Evolutionary conservation across 2,888 invertebrate genomes (phyloP).

Genomic region (Melanostoma mellinum): DNA sequence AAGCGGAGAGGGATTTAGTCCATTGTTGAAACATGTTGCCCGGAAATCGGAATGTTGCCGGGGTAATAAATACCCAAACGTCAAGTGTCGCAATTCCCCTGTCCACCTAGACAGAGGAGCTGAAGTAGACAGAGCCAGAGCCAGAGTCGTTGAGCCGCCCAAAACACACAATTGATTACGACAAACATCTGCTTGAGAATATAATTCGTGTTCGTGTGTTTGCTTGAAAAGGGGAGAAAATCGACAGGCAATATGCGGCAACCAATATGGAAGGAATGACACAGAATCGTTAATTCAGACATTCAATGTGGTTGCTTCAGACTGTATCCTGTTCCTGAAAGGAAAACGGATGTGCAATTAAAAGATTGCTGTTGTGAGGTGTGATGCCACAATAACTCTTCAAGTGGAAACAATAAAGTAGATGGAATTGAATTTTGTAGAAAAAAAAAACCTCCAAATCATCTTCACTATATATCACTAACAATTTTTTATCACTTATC

Average conservation of each 20-base stretch:
- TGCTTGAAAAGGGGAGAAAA: conserved; percentile 10
- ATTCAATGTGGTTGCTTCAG: conserved; percentile 63
- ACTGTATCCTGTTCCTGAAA: conserved; percentile 45
- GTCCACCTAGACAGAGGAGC: conserved; percentile 24
- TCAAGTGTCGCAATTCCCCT: conserved; percentile 53
- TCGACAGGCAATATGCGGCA: conserved; percentile 53
- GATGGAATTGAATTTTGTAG: conserved; percentile 59
- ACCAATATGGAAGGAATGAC: conserved; percentile 54
- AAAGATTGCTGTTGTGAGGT: conserved; percentile 57
- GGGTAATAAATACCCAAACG: conserved; percentile 55
- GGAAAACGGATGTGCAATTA: conserved; percentile 47
- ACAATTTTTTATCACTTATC: too few species aligned
- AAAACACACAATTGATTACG: conserved; percentile 49
- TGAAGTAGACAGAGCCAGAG: not conserved
- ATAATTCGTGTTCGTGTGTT: not conserved
- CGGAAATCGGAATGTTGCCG: conserved; percentile 63
- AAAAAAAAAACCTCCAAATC: too few species aligned
- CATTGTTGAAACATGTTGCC: conserved; percentile 67
- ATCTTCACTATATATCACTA: too few species aligned
- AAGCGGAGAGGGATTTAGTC: conserved; percentile 27
- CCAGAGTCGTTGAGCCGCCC: conserved; percentile 7
- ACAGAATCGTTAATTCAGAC: conserved; percentile 66
- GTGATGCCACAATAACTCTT: conserved; percentile 52
- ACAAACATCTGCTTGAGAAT: conserved; percentile 36
- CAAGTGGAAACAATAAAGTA: conserved; percentile 59